These are phyloP conservation scores for Synanceia verrucosa DNA, from an alignment of 2,797 vertebrate species.

Conservation along the genomic window DNA sequence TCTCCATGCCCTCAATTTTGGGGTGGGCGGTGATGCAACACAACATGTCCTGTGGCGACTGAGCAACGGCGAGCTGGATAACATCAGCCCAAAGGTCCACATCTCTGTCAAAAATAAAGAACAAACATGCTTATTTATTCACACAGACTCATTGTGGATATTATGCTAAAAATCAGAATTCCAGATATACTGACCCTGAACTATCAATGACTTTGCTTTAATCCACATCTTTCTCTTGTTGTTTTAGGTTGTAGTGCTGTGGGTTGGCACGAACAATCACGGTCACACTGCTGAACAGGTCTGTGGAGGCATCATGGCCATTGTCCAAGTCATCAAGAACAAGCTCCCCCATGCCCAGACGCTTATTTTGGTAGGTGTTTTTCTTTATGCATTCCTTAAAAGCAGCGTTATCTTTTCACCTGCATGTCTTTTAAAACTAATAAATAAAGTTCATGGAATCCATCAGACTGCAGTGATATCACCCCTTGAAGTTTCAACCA, in stretches of 20 bases:
- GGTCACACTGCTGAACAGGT: constrained; percentile 89
- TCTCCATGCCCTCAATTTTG: constrained; percentile 93
- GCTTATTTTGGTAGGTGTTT: constrained; percentile 86
- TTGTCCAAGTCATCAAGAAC: constrained; percentile 86
- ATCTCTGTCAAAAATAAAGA: constrained; percentile 29
- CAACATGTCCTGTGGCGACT: constrained; percentile 93
- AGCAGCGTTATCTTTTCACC: neutral
- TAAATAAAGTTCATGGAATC: constrained; percentile 26
- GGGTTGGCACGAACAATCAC: constrained; percentile 93
- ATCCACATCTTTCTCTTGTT: constrained; percentile 26
- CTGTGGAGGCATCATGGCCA: constrained; percentile 87
- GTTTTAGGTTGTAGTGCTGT: constrained; percentile 89
- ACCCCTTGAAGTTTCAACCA: neutral
- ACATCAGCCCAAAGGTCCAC: constrained; percentile 91
- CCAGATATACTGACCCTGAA: constrained; percentile 2
- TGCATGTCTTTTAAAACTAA: constrained; percentile 5
- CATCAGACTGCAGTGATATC: neutral
- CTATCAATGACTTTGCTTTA: neutral
- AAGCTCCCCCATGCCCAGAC: constrained; percentile 87
- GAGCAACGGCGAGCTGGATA: constrained; percentile 89
- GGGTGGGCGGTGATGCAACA: constrained; percentile 89
- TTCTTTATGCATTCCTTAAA: constrained; percentile 8
- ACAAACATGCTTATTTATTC: constrained; percentile 45
- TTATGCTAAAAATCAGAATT: constrained; percentile 8
- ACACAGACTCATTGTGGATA: constrained; percentile 51